Conservation (phyloP, 2,888 invertebrate genomes). For the Nymphalis c-album region DNA sequence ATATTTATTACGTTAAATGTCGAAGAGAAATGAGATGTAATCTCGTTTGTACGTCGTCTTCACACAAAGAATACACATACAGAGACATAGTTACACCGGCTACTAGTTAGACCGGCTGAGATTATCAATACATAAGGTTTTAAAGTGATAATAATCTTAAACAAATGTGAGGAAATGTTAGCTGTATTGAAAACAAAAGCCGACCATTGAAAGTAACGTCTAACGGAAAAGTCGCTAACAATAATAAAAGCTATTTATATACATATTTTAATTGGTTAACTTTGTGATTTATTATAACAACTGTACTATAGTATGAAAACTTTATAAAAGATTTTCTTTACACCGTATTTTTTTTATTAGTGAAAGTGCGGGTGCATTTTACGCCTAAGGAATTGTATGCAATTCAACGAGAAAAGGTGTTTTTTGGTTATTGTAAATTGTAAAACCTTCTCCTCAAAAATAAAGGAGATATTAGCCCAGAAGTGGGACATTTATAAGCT, state of each 20-base stretch:
- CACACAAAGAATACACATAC: slow-evolving; percentile 15
- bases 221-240: slow-evolving; percentile 7
- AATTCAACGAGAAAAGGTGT: too few species aligned
- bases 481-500: too few species aligned
- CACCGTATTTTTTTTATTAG: too few species aligned
- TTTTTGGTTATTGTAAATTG: too few species aligned
- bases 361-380: too few species aligned
- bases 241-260: neutral
- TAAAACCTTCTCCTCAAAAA: too few species aligned
- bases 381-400: too few species aligned
- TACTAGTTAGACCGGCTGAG: slow-evolving; percentile 23
- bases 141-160: slow-evolving; percentile 28
- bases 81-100: slow-evolving; percentile 10
- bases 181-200: slow-evolving; percentile 32
- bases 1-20: slow-evolving; percentile 16
- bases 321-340: too few species aligned
- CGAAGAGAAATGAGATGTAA: slow-evolving; percentile 29
- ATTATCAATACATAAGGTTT: slow-evolving; percentile 30
- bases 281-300: neutral
- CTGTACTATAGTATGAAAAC: neutral
- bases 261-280: neutral
- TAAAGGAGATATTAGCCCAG: too few species aligned
- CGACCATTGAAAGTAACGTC: slow-evolving; percentile 14
- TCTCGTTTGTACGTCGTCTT: slow-evolving; percentile 29
- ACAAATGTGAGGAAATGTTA: slow-evolving; percentile 22